These are phyloP conservation scores for Micrastur ruficollis DNA, from an alignment of 2,797 vertebrate species.

Conservation along the genomic window DNA sequence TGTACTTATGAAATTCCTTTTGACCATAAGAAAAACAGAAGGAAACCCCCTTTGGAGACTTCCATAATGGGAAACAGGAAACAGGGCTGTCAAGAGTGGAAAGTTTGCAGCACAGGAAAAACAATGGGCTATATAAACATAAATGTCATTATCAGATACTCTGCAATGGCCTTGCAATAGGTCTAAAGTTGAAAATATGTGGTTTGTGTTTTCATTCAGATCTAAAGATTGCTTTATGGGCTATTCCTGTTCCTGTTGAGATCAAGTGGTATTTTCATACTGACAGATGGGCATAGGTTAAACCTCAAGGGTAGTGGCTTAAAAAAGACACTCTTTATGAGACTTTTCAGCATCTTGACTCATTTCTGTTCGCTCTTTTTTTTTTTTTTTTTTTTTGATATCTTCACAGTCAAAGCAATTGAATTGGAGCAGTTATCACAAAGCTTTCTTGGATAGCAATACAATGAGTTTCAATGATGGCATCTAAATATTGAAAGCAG, in stretches of 20 bases:
- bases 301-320: not conserved
- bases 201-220: slow-evolving; percentile 52
- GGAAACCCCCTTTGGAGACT: slow-evolving; percentile 53
- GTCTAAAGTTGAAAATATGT: slow-evolving; percentile 50
- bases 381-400: slow-evolving; percentile 5
- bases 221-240: slow-evolving; percentile 39
- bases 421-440: not conserved
- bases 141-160: slow-evolving; percentile 48
- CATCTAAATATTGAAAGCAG: slow-evolving; percentile 24
- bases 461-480: not conserved
- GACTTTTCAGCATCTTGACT: slow-evolving; percentile 34
- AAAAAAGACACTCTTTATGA: not conserved
- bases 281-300: slow-evolving; percentile 27
- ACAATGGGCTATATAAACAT: slow-evolving; percentile 52
- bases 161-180: slow-evolving; percentile 32
- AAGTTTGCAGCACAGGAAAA: slow-evolving; percentile 57
- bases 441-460: slow-evolving; percentile 9
- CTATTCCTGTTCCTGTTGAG: not conserved
- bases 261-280: slow-evolving; percentile 32
- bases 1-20: slow-evolving; percentile 59
- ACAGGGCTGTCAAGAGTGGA: slow-evolving; percentile 40
- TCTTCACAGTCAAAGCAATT: not conserved
- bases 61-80: slow-evolving; percentile 60
- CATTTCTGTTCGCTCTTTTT: not conserved
- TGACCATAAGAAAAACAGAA: slow-evolving; percentile 59